Base-by-base conservation (phyloP, 2,797 vertebrate genomes). In the Arnoldichthys spilopterus region DNA sequence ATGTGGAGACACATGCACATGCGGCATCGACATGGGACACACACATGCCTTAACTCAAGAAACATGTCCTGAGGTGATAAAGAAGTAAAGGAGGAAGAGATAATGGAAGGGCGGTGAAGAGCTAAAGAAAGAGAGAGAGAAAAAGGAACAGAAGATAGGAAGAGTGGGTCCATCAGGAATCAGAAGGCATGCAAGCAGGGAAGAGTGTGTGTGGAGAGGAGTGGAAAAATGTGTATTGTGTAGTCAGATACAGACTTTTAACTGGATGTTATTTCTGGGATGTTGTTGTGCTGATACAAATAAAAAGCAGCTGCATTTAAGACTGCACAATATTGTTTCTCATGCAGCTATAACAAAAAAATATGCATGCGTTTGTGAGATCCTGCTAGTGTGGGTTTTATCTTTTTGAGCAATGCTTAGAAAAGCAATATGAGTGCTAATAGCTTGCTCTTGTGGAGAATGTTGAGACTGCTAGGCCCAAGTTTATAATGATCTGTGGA, bases 61-160 rank as follows among this genome's bases (percentile, higher is more conserved):
- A 71, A 76, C 68, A 63, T 80, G 74, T 73, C 82, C 80, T 80
- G 72, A 83, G 84, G 88, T 87, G 83, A 77, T 86, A 89, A 58
- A 80, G 61, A 87, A 81, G 85, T 81, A 75, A 77, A 85, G 40
- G 70, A 76, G 83, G 68, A 84, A 79, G 86, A 54, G 77, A 62
- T 73, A 63, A 63, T 75, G 67, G 77, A 62, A 63, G 61, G 49
- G 74, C 62, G 76, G 66, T 68, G 15, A 64, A 72, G 54, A 58
- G 58, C 73, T 47, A 72, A 40, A 40, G 67, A 80, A 78, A 47
- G 79, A 78, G 37, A 45, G 28, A 82, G 22, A 34, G 73, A 28
- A 16, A 68, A 40, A 20, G 37, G 49, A 7, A 45, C 26, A 69
- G 68, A 72, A 18, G 1, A 45, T 34, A 63, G 45, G 20, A 40